phyloP scores from a whole-genome alignment of 2,888 invertebrate species.

The Tenthredo livida region DNA sequence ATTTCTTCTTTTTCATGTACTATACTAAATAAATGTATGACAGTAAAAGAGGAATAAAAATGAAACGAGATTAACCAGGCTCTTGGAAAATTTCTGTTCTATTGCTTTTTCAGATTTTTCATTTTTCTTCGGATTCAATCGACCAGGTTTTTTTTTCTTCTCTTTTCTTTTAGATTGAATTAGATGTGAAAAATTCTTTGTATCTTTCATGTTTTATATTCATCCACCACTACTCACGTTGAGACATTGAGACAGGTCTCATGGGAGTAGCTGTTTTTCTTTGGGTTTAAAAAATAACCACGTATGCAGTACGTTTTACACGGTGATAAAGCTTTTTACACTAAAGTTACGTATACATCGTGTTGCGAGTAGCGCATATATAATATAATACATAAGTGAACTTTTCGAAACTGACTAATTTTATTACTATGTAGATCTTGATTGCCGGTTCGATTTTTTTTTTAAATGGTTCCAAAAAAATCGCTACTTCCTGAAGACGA shows the following conservation, averaged over 20 bases:
- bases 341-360: slow-evolving; percentile 1
- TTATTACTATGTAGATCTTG: background rate
- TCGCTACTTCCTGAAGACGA: too few species aligned
- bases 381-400: background rate
- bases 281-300: slow-evolving; percentile 5
- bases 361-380: background rate
- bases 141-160: background rate
- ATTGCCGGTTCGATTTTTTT: background rate
- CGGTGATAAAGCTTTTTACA: slow-evolving; percentile 14
- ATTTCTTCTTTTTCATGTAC: background rate
- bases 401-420: background rate
- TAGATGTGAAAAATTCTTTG: background rate
- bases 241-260: background rate
- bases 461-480: background rate
- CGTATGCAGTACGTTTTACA: background rate
- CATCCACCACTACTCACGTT: background rate
- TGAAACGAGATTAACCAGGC: background rate
- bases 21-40: background rate
- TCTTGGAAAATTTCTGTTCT: background rate
- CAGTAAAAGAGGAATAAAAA: background rate
- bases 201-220: background rate
- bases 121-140: background rate
- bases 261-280: background rate
- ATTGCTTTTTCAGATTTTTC: background rate
- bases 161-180: background rate